Percentiles rank a stretch among this genome's conserved stretches.
These are phyloP conservation scores for Phocides pigmalion DNA, from an alignment of 1,140 invertebrate genomes.

Conservation along the genomic window DNA sequence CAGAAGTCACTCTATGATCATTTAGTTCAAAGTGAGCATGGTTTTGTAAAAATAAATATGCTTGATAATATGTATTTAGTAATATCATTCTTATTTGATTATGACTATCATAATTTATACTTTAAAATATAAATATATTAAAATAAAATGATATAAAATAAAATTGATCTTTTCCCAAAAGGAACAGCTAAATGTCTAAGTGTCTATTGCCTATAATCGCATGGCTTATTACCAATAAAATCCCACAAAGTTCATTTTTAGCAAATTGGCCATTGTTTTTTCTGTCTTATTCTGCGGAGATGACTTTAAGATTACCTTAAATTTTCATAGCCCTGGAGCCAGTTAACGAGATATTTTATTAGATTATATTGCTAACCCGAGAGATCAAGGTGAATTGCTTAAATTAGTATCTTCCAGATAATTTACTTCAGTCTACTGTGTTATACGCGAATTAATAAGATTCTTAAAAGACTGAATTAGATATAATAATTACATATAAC, in stretches of 20 bases:
- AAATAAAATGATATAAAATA: no score
- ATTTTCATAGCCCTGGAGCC: slow-evolving; percentile 3
- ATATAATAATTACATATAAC: no score
- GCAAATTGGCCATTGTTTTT: slow-evolving; percentile 1
- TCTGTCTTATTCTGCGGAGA: not conserved
- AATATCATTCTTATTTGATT: no score
- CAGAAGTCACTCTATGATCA: no score
- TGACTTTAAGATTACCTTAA: slow-evolving; percentile 1
- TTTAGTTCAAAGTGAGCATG: not conserved
- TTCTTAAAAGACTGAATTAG: not conserved
- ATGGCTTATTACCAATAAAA: not conserved
- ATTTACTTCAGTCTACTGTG: not conserved
- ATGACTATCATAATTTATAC: no score
- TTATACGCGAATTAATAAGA: not conserved
- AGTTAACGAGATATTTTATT: slow-evolving; percentile 5
- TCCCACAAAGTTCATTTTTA: not conserved
- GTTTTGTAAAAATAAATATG: no score
- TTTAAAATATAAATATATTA: no score
- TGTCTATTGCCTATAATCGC: not conserved
- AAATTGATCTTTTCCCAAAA: no score
- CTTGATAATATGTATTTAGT: no score
- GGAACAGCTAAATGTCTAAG: no score
- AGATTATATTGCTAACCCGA: slow-evolving; percentile 6
- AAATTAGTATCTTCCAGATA: not conserved
- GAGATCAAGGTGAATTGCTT: slow-evolving; percentile 9